Evolutionary conservation across 2,888 invertebrate species (phyloP).

Genomic region (Rhopalosiphum nymphaeae): DNA sequence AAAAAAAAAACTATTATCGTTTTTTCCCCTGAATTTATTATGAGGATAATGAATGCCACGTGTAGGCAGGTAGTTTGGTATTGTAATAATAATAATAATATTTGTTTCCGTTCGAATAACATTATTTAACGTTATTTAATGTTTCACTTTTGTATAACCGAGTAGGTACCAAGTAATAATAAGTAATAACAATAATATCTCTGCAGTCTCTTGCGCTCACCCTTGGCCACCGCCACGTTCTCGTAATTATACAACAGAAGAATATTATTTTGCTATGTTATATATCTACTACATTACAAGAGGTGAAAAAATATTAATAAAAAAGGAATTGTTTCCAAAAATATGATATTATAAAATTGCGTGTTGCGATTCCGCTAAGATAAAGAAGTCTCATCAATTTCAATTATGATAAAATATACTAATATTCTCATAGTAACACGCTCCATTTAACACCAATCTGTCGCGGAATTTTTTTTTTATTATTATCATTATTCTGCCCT

Average conservation of each 20-base stretch:
- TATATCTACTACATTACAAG: neutral
- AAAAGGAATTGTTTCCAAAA: neutral
- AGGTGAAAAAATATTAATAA: neutral
- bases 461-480: neutral
- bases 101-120: slow-evolving; percentile 9
- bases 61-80: neutral
- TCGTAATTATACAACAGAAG: neutral
- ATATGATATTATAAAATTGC: neutral
- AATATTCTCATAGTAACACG: neutral
- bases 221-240: neutral
- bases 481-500: neutral
- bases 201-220: neutral
- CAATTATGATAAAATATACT: slow-evolving; percentile 46
- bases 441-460: slow-evolving; percentile 47
- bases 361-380: neutral
- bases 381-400: slow-evolving; percentile 15
- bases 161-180: neutral
- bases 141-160: neutral
- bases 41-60: slow-evolving; percentile 8
- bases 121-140: slow-evolving; percentile 23
- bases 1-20: neutral
- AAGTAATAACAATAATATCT: slow-evolving; percentile 6
- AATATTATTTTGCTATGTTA: neutral
- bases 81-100: slow-evolving; percentile 7
- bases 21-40: slow-evolving; percentile 8